Conservation (phyloP, 1,140 invertebrate species). For the Neodiprion fabricii region DNA sequence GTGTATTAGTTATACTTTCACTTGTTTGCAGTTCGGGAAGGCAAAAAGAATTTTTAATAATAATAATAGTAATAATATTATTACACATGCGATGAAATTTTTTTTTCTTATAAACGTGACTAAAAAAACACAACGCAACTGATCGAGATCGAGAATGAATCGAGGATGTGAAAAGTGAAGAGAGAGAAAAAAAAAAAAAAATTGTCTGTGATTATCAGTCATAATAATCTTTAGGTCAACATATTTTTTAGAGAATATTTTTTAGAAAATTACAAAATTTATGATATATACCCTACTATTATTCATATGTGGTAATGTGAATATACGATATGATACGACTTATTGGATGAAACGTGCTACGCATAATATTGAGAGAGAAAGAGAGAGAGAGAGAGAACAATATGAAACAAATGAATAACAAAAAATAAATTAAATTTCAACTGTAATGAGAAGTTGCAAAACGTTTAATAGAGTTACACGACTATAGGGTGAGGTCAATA, state of each 20-base stretch:
- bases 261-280: conserved; percentile 63
- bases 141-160: not conserved
- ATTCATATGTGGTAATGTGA: conserved; percentile 39
- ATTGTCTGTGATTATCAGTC: conserved; percentile 63
- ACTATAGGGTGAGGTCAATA: conserved; percentile 55
- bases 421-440: conserved; percentile 29
- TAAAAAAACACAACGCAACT: not conserved
- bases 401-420: conserved; percentile 23
- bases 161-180: not conserved
- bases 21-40: conserved; percentile 12
- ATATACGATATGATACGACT: conserved; percentile 33
- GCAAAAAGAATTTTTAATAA: not conserved
- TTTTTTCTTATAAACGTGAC: not conserved
- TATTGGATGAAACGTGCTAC: conserved; percentile 53
- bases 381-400: conserved; percentile 31
- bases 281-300: conserved; percentile 57
- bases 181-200: conserved; percentile 40
- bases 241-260: conserved; percentile 63
- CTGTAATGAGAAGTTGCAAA: conserved; percentile 44
- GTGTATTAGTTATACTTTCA: conserved; percentile 41
- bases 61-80: too few species aligned
- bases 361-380: conserved; percentile 43
- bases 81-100: too few species aligned
- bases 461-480: conserved; percentile 53
- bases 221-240: conserved; percentile 62